Base-by-base conservation (phyloP, 2,797 vertebrate species). In the Cygnus olor region DNA sequence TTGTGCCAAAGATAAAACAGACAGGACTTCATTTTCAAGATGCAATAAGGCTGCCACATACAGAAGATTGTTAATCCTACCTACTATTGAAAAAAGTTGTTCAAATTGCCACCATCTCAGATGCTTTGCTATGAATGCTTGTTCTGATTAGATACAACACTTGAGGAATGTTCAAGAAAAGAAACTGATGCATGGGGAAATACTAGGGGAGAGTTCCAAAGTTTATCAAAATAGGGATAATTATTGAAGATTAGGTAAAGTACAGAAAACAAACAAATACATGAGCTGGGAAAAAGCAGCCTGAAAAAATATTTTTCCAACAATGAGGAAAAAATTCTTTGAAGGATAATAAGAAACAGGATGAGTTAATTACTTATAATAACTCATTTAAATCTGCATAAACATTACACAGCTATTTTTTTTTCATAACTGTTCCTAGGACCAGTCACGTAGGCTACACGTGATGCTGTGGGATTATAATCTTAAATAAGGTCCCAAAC, bases 221-320 rank as follows among this genome's bases (percentile, higher is more conserved):
- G 72, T 94, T 95, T 79, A 88, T 40, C 34, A 84, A 94, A 94
- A 94, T 72, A 88, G 83, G 28, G 44, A 60, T 34, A 60, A 89
- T 77, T 87, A 89, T 1, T 87, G 61, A 81, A 78, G 64, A 82
- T 69, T 80, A 40, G 28, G 15, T 57, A 51, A 88, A 89, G 45
- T 83, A 91, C 38, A 80, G 61, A 93, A 90, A 80, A 36, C 19
- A 89, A 93, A 78, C 40, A 92, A 89, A 90, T 58, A 82, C 4
- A 71, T 57, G 49, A 90, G 5, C 53, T 87, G 51, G n/a, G 54
- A 95, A 92, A 15, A 72, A 21, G 24, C 27, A 61, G 57, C 28
- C n/a, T 85, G 76, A 85, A 85, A 90, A 85, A 72, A 57, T 34
- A 65, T 40, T 92, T 87, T 87, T 74, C n/a, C 22, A 77, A 14